phyloP scores from a whole-genome alignment of 2,888 invertebrate species.

The Pycnomerus fuliginosus region DNA sequence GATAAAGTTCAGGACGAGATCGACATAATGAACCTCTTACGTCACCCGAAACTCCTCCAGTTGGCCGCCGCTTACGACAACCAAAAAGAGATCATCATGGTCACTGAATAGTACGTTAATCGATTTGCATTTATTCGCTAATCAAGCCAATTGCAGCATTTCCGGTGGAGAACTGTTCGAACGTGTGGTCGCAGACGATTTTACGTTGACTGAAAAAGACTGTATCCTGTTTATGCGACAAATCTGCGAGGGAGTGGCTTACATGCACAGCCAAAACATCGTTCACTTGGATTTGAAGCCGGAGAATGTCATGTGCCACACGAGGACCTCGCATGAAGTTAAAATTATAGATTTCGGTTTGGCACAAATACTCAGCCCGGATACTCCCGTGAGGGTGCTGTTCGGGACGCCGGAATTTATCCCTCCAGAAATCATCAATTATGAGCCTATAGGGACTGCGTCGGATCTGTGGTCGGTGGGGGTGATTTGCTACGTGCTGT shows the following conservation, averaged over 20 bases:
- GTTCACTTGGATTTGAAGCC: slow-evolving; percentile 94
- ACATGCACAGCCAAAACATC: slow-evolving; percentile 81
- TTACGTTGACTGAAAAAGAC: slow-evolving; percentile 85
- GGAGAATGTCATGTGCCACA: slow-evolving; percentile 92
- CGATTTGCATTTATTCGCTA: slow-evolving; percentile 1
- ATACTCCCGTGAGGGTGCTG: slow-evolving; percentile 68
- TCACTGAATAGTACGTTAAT: slow-evolving; percentile 84
- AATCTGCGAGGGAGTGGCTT: slow-evolving; percentile 87
- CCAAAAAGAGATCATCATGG: slow-evolving; percentile 75
- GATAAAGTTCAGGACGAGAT: slow-evolving; percentile 81
- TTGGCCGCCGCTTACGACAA: slow-evolving; percentile 80
- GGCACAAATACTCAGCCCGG: slow-evolving; percentile 71
- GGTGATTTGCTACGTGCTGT: slow-evolving; percentile 91
- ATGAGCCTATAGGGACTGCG: slow-evolving; percentile 79
- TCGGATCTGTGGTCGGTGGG: slow-evolving; percentile 97
- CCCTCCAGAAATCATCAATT: slow-evolving; percentile 89
- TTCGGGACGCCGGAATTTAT: slow-evolving; percentile 94
- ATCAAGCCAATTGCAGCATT: slow-evolving; percentile 62
- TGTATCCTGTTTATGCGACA: slow-evolving; percentile 85
- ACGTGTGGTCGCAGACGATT: slow-evolving; percentile 88
- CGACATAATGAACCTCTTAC: slow-evolving; percentile 79
- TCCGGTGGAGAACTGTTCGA: slow-evolving; percentile 94
- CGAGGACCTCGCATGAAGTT: slow-evolving; percentile 79
- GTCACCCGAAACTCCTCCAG: slow-evolving; percentile 83
- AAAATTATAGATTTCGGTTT: slow-evolving; percentile 95